Base-by-base conservation (phyloP, 1,140 invertebrate species). In the Drosophila willistoni region DNA sequence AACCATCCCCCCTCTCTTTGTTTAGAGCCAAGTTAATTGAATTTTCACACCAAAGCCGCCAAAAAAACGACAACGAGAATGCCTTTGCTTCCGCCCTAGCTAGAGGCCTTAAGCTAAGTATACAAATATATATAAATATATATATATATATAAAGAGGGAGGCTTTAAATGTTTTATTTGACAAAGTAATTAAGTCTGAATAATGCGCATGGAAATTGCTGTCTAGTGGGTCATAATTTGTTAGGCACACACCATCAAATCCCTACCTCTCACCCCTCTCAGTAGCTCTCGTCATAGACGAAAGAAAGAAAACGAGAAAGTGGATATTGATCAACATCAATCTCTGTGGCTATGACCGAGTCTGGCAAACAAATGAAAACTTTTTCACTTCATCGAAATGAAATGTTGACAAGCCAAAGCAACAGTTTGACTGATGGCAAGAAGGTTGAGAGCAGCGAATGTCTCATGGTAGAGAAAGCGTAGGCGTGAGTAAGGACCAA, bases 111-210 rank as follows among this genome's bases (percentile, higher is more conserved):
- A 62, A 41, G 54, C 34, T 41, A 22, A 36, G 3, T 22, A 33
- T 65, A 54, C 34, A 34, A 22, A 22, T 17, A 25, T 39, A 44
- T n/a, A 56, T 22, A 51, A 3, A 51, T 51, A 51, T 9, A 22
- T 22, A 22, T 25, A 57, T 36, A 17, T 61, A 22, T n/a, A 34
- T 17, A 29, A 13, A 1, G 33, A 22, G 54, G 10, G 39, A 54
- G 66, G 55, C 71, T 66, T 51, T 64, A 59, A 78, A 65, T 82
- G 77, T 60, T 73, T 87, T 75, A 84, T 80, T 87, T 89, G 71
- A 87, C 80, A 87, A 74, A 77, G 71, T 87, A 89, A 87, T 87
- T 81, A 89, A 84, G 77, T 89, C 68, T 70, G 75, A 79, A 79
- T 86, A 87, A 82, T 87, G 77, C 51, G 76, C 72, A 65, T 79